phyloP scores from a whole-genome alignment of 2,888 invertebrate species.

The Chloroclysta siterata region DNA sequence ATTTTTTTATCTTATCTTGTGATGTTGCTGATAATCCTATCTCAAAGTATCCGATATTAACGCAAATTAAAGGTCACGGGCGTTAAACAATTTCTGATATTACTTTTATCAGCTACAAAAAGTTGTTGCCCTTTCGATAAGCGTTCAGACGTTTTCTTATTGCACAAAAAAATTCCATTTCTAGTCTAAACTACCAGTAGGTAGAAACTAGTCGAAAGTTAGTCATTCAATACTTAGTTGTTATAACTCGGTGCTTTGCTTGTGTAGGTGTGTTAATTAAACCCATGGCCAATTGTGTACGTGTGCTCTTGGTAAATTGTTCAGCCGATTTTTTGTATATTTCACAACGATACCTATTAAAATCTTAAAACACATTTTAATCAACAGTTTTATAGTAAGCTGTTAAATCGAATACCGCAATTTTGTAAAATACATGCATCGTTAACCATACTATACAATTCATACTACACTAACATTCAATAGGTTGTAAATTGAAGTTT shows the following conservation, averaged over 20 bases:
- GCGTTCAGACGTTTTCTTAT: neutral
- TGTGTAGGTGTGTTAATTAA: too few species aligned
- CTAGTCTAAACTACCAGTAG: too few species aligned
- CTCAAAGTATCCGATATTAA: conserved; percentile 6
- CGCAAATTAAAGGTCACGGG: conserved; percentile 15
- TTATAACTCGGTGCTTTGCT: too few species aligned
- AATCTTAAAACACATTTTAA: neutral
- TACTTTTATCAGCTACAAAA: neutral
- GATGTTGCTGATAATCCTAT: conserved; percentile 11
- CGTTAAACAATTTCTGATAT: neutral
- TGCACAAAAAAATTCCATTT: neutral
- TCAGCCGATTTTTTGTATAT: too few species aligned
- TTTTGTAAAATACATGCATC: neutral
- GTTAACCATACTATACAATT: too few species aligned
- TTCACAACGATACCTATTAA: too few species aligned
- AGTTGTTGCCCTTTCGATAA: conserved; percentile 6
- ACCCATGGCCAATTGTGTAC: too few species aligned
- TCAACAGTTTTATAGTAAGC: conserved; percentile 1
- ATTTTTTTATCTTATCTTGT: conserved; percentile 17
- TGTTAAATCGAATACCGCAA: neutral
- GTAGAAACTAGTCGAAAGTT: too few species aligned
- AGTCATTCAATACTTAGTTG: too few species aligned
- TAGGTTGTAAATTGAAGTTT: too few species aligned
- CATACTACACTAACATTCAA: too few species aligned
- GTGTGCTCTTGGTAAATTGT: too few species aligned